Conservation (phyloP, 2,797 vertebrate genomes). For the Harpagifer antarcticus region DNA sequence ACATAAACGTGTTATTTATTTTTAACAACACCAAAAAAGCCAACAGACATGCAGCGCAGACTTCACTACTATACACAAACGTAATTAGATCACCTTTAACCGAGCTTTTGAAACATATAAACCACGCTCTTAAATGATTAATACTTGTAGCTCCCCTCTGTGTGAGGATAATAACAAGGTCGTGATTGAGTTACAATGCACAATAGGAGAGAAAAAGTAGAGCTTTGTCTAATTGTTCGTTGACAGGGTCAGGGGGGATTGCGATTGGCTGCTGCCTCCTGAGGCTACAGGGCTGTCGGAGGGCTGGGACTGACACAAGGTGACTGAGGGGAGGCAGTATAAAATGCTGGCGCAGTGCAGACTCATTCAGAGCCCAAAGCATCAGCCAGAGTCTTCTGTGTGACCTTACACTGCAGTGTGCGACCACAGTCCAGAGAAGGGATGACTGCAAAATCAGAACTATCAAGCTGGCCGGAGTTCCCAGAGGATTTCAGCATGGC, state of each 20-base stretch:
- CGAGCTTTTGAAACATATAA: constrained; percentile 19
- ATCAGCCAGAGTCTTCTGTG: constrained; percentile 32
- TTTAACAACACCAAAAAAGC: background rate
- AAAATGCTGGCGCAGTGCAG: constrained; percentile 53
- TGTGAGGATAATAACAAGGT: constrained; percentile 65
- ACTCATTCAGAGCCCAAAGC: constrained; percentile 44
- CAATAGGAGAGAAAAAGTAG: constrained; percentile 67
- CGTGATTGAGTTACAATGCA: constrained; percentile 81
- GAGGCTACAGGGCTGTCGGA: constrained; percentile 69
- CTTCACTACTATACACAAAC: background rate
- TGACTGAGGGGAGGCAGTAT: constrained; percentile 64
- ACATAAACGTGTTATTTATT: background rate
- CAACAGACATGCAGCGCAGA: constrained; percentile 1
- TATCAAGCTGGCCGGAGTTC: constrained; percentile 79
- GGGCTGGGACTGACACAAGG: constrained; percentile 73
- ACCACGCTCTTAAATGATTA: constrained; percentile 70
- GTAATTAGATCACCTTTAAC: constrained; percentile 19
- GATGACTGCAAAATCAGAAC: constrained; percentile 79
- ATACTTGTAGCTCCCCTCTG: constrained; percentile 56
- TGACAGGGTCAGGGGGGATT: constrained; percentile 70
- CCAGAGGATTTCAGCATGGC: constrained; percentile 74
- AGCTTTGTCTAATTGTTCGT: constrained; percentile 78
- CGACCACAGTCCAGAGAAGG: constrained; percentile 33
- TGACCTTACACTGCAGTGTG: constrained; percentile 41
- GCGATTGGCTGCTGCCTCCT: constrained; percentile 75